phyloP scores from a whole-genome alignment of 2,113 vertebrate species.

The Prionailurus viverrinus region DNA sequence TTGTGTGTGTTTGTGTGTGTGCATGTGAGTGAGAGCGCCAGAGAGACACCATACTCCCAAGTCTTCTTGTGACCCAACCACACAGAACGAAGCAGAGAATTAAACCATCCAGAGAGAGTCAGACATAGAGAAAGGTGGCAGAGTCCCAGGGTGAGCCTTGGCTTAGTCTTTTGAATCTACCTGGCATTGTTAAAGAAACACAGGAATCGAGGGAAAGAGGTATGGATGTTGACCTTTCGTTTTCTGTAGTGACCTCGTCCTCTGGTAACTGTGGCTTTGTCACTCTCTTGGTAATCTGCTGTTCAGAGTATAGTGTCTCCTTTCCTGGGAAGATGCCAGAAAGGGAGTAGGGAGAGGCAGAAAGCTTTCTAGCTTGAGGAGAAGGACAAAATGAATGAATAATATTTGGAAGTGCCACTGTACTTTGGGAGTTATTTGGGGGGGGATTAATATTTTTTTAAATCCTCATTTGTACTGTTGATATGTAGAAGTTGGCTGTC shows the following conservation, averaged over 20 bases:
- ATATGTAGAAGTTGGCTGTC: background rate
- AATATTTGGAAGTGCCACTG: background rate
- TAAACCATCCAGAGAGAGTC: background rate
- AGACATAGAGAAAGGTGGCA: background rate
- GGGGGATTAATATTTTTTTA: background rate
- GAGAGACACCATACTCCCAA: background rate
- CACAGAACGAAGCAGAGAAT: background rate
- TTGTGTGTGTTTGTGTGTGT: background rate
- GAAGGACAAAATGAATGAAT: background rate
- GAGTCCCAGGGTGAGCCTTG: background rate
- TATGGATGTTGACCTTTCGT: background rate
- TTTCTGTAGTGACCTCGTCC: background rate
- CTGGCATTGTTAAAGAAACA: background rate
- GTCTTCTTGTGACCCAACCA: background rate
- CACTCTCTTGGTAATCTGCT: background rate
- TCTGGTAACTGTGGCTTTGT: background rate
- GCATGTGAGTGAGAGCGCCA: background rate
- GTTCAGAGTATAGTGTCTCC: background rate
- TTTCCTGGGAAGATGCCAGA: background rate
- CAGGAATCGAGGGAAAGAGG: background rate
- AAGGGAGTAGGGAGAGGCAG: background rate
- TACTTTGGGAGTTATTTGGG: background rate
- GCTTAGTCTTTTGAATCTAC: background rate
- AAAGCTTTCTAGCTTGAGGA: slow-evolving; percentile 7
- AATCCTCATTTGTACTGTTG: background rate